Percentiles rank a stretch among this genome's conserved stretches.
Conservation (phyloP, 2,113 vertebrate species). For the Corvus hawaiiensis region DNA sequence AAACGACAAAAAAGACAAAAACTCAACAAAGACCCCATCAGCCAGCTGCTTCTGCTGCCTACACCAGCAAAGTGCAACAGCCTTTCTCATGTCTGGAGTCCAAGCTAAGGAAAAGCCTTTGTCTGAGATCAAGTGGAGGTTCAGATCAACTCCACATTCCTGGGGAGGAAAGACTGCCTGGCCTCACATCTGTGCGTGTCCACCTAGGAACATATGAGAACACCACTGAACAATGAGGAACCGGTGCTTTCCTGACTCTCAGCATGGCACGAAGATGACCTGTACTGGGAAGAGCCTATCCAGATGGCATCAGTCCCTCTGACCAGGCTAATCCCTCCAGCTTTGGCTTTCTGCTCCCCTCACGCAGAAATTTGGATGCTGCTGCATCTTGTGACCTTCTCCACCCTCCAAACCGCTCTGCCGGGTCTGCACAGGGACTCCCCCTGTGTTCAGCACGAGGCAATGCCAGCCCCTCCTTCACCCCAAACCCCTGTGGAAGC, state of each 20-base stretch:
- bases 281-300: not conserved
- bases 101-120: not conserved
- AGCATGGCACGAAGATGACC: not conserved
- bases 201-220: not conserved
- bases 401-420: accelerated
- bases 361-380: not conserved
- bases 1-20: not conserved
- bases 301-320: not conserved
- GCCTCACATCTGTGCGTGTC: not conserved
- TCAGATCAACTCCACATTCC: not conserved
- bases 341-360: not conserved
- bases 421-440: not conserved
- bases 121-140: not conserved
- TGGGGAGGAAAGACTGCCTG: not conserved
- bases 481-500: not conserved
- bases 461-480: not conserved
- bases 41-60: not conserved
- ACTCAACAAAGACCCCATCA: not conserved
- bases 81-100: not conserved
- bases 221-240: not conserved
- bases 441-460: not conserved
- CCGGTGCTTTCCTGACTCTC: not conserved
- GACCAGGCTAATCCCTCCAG: not conserved
- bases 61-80: not conserved
- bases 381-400: not conserved